Conservation (phyloP, 2,113 vertebrate species). For the Pteropus alecto region DNA sequence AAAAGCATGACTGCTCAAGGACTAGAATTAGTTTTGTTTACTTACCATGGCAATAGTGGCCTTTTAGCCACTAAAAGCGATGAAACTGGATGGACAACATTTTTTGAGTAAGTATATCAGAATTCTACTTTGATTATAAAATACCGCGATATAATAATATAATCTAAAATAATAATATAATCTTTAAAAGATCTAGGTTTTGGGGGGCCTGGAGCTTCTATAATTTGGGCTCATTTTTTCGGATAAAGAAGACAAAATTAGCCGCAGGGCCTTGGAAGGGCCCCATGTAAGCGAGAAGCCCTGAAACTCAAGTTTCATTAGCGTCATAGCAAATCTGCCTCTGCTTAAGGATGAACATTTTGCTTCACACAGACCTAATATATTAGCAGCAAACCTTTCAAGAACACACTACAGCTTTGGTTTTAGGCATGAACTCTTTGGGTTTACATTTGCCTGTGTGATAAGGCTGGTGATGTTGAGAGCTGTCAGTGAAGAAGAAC, state of each 20-base stretch:
- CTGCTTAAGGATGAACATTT: not conserved
- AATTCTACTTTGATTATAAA: not conserved
- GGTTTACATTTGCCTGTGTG: not conserved
- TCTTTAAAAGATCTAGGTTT: not conserved
- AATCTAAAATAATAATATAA: not conserved
- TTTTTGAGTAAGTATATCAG: conserved; percentile 94
- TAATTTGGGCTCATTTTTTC: not conserved
- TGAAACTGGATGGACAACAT: conserved; percentile 98
- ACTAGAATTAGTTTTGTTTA: conserved; percentile 93
- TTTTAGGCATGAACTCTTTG: not conserved
- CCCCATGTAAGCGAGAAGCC: not conserved
- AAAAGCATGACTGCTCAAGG: conserved; percentile 96
- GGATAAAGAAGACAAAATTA: not conserved
- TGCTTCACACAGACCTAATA: not conserved
- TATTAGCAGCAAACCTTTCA: not conserved
- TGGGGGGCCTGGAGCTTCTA: not conserved
- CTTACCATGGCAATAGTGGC: conserved; percentile 96
- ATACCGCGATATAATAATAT: not conserved
- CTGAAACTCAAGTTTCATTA: not conserved
- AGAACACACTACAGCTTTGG: not conserved
- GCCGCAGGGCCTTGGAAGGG: not conserved
- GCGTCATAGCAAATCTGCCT: not conserved
- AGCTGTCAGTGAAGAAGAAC: not conserved
- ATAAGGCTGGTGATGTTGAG: not conserved
- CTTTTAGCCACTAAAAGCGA: conserved; percentile 96